Conservation (phyloP, 2,797 vertebrate genomes). For the Gobionotothen gibberifrons region DNA sequence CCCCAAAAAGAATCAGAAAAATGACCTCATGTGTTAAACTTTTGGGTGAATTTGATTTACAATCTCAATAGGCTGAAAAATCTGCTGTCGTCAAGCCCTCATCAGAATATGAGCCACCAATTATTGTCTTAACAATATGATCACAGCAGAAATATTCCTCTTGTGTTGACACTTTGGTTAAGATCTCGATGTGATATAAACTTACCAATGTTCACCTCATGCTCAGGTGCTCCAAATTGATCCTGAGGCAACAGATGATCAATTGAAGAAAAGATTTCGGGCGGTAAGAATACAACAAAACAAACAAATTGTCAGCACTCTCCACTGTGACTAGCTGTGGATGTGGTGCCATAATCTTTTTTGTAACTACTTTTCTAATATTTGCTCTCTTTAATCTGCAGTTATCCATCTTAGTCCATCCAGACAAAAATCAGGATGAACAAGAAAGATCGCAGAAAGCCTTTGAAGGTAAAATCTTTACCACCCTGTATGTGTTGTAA, state of each 20-base stretch:
- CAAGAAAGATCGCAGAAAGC: constrained; percentile 93
- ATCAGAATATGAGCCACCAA: not conserved
- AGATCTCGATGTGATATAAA: not conserved
- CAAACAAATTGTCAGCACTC: not conserved
- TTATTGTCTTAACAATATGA: not conserved
- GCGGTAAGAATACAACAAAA: constrained; percentile 83
- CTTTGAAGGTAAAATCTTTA: constrained; percentile 90
- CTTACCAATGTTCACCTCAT: not conserved
- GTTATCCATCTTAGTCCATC: constrained; percentile 98
- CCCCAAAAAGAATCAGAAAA: not conserved
- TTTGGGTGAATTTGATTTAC: not conserved
- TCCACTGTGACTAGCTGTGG: not conserved
- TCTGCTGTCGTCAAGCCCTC: not conserved
- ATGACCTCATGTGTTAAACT: not conserved
- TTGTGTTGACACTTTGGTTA: not conserved
- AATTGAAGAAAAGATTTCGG: constrained; percentile 97
- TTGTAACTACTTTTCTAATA: constrained; percentile 19
- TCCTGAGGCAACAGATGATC: constrained; percentile 96
- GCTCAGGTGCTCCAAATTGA: constrained; percentile 95
- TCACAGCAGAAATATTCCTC: not conserved
- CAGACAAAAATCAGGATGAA: constrained; percentile 98
- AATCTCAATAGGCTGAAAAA: not conserved
- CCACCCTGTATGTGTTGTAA: not conserved
- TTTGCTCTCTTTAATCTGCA: constrained; percentile 63
- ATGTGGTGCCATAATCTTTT: not conserved